These are phyloP conservation scores for Zaprionus capensis DNA, from an alignment of 1,140 invertebrate genomes.

Conservation along the genomic window DNA sequence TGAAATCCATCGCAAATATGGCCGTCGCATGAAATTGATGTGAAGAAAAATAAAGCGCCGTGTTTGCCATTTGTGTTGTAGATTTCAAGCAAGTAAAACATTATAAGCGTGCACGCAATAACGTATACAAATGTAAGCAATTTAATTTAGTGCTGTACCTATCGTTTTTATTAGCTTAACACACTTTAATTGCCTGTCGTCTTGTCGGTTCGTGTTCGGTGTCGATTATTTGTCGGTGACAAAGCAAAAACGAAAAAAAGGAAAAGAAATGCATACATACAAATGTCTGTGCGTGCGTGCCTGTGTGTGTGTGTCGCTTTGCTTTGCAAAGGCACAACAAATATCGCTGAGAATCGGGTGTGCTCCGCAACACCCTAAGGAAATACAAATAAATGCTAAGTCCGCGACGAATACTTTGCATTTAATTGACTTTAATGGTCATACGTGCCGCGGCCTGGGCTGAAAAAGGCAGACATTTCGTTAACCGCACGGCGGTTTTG, in stretches of 20 bases:
- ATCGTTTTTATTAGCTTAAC: slow-evolving; percentile 62
- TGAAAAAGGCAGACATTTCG: slow-evolving; percentile 35
- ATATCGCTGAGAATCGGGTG: slow-evolving; percentile 22
- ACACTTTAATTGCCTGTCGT: slow-evolving; percentile 36
- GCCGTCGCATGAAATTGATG: slow-evolving; percentile 57
- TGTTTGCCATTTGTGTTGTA: slow-evolving; percentile 53
- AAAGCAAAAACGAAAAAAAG: slow-evolving; percentile 59
- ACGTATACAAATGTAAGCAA: slow-evolving; percentile 77
- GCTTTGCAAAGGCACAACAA: slow-evolving; percentile 32
- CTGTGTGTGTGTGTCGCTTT: slow-evolving; percentile 42
- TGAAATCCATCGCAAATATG: slow-evolving; percentile 53
- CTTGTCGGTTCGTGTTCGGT: slow-evolving; percentile 51
- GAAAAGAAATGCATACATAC: slow-evolving; percentile 34
- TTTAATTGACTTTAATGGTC: slow-evolving; percentile 31
- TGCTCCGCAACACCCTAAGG: slow-evolving; percentile 11
- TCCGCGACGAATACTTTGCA: slow-evolving; percentile 33
- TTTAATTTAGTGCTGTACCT: slow-evolving; percentile 71
- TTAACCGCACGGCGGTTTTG: slow-evolving; percentile 2
- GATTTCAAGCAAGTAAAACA: slow-evolving; percentile 39
- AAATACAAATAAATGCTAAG: slow-evolving; percentile 42
- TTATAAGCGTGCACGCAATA: slow-evolving; percentile 65
- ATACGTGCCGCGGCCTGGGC: slow-evolving; percentile 51
- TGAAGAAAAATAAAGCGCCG: slow-evolving; percentile 65
- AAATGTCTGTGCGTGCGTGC: slow-evolving; percentile 41
- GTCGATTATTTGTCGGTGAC: slow-evolving; percentile 58